These are phyloP conservation scores for Anastrepha ludens DNA, from an alignment of 1,140 invertebrate genomes.

Conservation along the genomic window DNA sequence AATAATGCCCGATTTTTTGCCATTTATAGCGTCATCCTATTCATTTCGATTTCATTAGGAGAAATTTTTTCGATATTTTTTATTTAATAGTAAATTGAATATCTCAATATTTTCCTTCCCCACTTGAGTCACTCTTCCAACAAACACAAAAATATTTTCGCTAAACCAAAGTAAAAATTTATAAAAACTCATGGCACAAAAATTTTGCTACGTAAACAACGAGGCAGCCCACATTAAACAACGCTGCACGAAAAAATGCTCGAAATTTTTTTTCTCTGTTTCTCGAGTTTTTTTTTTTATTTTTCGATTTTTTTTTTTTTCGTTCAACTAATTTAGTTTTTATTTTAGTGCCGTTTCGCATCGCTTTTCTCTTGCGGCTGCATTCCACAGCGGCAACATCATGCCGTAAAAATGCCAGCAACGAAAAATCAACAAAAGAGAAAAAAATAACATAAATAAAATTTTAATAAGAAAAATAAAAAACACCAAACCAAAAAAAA, in stretches of 20 bases:
- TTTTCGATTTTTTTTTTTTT: neutral
- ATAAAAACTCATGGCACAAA: too few species aligned
- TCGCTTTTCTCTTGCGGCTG: neutral
- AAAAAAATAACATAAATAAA: neutral
- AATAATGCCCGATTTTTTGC: too few species aligned
- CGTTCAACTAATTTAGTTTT: too few species aligned
- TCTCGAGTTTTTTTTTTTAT: neutral
- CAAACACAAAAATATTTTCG: too few species aligned
- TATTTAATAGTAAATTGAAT: too few species aligned
- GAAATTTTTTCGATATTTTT: too few species aligned
- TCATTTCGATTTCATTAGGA: too few species aligned
- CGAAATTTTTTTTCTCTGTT: neutral
- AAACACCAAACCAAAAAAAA: neutral
- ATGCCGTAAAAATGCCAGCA: slow-evolving; percentile 39
- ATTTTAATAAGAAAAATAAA: neutral
- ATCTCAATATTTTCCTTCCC: too few species aligned
- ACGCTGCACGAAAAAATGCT: neutral
- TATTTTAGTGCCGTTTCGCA: neutral
- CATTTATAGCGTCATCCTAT: too few species aligned
- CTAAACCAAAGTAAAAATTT: too few species aligned
- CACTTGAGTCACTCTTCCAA: too few species aligned
- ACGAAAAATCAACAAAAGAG: neutral
- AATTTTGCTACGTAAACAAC: neutral
- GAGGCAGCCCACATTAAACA: neutral
- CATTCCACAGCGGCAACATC: slow-evolving; percentile 20